These are phyloP conservation scores for Uromys caudimaculatus DNA, from an alignment of 2,797 vertebrate species.

Conservation along the genomic window DNA sequence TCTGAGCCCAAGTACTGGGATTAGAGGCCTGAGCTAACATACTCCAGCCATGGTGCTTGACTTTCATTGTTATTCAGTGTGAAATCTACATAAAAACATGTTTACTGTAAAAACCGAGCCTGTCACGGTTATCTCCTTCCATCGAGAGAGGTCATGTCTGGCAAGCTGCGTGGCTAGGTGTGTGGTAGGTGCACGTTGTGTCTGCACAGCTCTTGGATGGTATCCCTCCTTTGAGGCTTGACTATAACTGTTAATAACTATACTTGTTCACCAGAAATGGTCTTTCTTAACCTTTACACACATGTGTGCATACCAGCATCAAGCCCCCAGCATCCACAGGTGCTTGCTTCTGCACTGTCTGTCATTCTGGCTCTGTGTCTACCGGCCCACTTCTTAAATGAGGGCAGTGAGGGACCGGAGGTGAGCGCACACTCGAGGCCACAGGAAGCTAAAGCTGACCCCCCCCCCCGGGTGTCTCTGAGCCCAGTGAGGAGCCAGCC, in stretches of 20 bases:
- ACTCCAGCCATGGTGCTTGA: background rate
- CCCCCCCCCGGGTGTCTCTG: too few species aligned
- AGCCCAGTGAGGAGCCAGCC: background rate
- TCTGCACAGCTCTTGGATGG: background rate
- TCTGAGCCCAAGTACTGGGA: background rate
- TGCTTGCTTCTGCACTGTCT: background rate
- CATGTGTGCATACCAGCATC: background rate
- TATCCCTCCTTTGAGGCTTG: background rate
- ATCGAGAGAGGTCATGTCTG: rapidly evolving
- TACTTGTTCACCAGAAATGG: background rate
- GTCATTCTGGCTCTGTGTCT: background rate
- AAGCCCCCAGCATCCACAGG: background rate
- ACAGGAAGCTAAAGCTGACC: background rate
- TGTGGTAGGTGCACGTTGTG: too few species aligned
- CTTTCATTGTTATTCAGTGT: background rate
- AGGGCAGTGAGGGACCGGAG: background rate
- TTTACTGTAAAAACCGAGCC: background rate
- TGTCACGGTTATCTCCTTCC: background rate
- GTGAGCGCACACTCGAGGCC: background rate
- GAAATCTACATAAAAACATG: background rate
- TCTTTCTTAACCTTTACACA: background rate
- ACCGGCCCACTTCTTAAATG: background rate
- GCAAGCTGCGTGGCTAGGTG: background rate
- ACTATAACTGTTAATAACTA: background rate
- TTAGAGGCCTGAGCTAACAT: background rate